Percentiles rank a stretch among this genome's conserved stretches.
Evolutionary conservation across 2,113 vertebrate species (phyloP).

Genomic region (Butorides virescens): DNA sequence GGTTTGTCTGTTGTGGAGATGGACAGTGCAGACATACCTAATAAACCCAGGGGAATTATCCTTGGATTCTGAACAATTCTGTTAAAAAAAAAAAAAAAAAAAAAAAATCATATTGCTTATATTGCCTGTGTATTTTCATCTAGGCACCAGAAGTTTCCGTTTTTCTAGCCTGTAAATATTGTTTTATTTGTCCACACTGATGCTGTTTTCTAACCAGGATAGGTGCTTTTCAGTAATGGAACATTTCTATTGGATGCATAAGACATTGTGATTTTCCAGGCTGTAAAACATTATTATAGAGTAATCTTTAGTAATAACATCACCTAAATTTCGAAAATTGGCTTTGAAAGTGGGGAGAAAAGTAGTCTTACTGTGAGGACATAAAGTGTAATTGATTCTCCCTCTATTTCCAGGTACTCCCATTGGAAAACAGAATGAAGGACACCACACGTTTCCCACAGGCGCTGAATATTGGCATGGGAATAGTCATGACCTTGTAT

Average conservation of each 20-base stretch:
- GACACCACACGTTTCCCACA: slow-evolving; percentile 77
- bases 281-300: background rate
- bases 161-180: background rate
- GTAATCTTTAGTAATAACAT: background rate
- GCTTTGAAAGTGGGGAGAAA: background rate
- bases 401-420: slow-evolving; percentile 79
- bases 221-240: background rate
- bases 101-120: accelerated
- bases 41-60: background rate
- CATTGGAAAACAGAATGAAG: slow-evolving; percentile 88
- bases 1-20: background rate
- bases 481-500: slow-evolving; percentile 81
- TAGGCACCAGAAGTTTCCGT: background rate
- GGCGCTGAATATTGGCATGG: slow-evolving; percentile 85
- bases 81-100: background rate
- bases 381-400: background rate
- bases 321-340: background rate
- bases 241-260: background rate
- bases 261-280: background rate
- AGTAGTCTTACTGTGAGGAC: background rate
- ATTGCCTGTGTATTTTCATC: background rate
- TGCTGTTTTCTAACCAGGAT: background rate
- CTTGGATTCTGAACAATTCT: background rate
- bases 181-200: background rate
- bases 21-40: background rate